Evolutionary conservation across 2,113 vertebrate genomes (phyloP), one percentile per base, ranked within the genome.

Genomic region (Azemiops feae): DNA sequence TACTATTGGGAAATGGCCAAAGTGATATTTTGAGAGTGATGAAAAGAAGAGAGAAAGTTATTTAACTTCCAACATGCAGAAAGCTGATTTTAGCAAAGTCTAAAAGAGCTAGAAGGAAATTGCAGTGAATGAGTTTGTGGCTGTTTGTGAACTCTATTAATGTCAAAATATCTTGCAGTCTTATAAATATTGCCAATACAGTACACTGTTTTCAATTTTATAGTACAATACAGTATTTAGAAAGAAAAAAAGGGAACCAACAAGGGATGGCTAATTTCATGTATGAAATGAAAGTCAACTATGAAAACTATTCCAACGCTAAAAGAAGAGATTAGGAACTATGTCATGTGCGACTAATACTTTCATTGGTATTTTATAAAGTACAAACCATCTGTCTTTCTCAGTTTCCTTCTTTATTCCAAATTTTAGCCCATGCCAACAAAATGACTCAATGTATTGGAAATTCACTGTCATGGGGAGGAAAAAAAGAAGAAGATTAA

Each of bases 291-390:
- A 9, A 91, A 91, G 4, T 5, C 93, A 94, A 34, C 54, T 39
- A 55, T 0, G 3, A 94, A 81, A 85, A 20, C 54, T 23, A 52
- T 50, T 88, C 90, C 12, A 34, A n/a, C 52, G 91, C 52, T 45
- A 23, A 94, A 60, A 92, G 11, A 23, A 0, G 89, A 93, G 90
- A 92, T 87, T 45, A 53, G 91, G 94, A 85, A 69, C 39, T 1
- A 55, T 53, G 6, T 87, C 5, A 34, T 11, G 27, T 3, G 39
- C 47, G 90, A 92, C 14, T 91, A 89, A 92, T 52, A 6, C 12
- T 91, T 94, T 57, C 91, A 85, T 47, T 45, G n/a, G 23, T 60
- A 90, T 95, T 95, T 85, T 22, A 20, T 85, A 85, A 94, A 34
- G 39, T 43, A 20, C 88, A 81, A 27, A 85, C 89, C 55, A 39